Evolutionary conservation across 2,797 vertebrate species (phyloP).

Genomic region (Graptemys geographica): DNA sequence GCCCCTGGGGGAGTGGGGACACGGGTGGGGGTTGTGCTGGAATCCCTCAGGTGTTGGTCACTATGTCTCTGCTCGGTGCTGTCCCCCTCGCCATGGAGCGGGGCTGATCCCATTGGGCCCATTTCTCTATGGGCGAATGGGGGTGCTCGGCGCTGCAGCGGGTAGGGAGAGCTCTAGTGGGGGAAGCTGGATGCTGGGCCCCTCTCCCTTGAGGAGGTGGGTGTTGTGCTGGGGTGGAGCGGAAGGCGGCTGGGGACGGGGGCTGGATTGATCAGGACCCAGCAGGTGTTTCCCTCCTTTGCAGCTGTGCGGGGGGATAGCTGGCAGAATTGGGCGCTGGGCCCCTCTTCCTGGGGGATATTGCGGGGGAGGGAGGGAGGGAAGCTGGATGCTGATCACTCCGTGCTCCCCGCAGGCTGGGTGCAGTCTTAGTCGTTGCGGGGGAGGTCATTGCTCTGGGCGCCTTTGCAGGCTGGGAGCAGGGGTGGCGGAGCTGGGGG

Average conservation of each 20-base stretch:
- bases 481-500: neutral
- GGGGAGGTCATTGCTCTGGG: too few relatives aligned
- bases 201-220: neutral
- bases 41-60: too few relatives aligned
- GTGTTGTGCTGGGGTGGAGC: neutral
- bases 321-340: neutral
- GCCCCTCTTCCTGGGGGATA: too few relatives aligned
- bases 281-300: neutral
- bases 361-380: neutral
- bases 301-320: too few relatives aligned
- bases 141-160: neutral
- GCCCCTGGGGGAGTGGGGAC: too few relatives aligned
- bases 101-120: neutral
- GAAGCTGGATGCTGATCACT: neutral
- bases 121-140: neutral
- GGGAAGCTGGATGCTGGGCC: rapidly evolving
- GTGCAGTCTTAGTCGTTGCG: too few relatives aligned
- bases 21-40: too few relatives aligned
- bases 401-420: neutral
- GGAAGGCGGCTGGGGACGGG: too few relatives aligned
- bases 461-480: neutral
- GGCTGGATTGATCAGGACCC: neutral
- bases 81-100: too few relatives aligned
- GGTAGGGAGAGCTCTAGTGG: neutral
- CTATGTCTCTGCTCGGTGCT: too few relatives aligned